phyloP scores from a whole-genome alignment of 2,797 vertebrate species.

The Pangasius sanitwongsei region DNA sequence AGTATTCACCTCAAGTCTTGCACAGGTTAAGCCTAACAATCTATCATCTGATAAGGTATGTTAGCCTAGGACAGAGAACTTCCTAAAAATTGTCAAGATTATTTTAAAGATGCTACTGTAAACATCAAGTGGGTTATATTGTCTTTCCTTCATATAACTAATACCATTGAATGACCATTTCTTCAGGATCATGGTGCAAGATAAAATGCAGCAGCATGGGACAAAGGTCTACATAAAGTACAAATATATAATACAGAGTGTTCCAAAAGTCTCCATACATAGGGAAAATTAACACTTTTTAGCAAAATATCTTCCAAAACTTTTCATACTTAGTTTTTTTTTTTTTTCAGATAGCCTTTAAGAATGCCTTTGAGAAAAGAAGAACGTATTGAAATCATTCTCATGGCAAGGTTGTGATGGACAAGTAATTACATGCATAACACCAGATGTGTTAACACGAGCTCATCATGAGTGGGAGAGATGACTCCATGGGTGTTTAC shows the following conservation, averaged over 20 bases:
- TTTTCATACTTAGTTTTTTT: too few species aligned
- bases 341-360: too few species aligned
- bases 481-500: too few species aligned
- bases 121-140: neutral
- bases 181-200: neutral
- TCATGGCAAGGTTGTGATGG: too few species aligned
- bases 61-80: neutral
- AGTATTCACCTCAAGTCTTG: conserved; percentile 55
- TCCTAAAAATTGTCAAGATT: neutral
- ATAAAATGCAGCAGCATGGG: neutral
- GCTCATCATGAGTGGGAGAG: too few species aligned
- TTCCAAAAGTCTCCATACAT: neutral
- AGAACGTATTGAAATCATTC: too few species aligned
- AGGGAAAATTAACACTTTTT: too few species aligned
- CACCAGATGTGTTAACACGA: too few species aligned
- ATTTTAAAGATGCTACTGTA: neutral
- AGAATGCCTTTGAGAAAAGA: too few species aligned
- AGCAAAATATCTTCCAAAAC: too few species aligned
- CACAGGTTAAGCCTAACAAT: conserved; percentile 64
- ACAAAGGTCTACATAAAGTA: neutral
- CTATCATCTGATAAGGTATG: conserved; percentile 2
- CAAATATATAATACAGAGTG: neutral
- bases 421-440: too few species aligned
- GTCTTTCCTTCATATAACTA: neutral
- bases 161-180: neutral